phyloP scores from a whole-genome alignment of 2,888 invertebrate genomes.

The Nymphalis polychloros region DNA sequence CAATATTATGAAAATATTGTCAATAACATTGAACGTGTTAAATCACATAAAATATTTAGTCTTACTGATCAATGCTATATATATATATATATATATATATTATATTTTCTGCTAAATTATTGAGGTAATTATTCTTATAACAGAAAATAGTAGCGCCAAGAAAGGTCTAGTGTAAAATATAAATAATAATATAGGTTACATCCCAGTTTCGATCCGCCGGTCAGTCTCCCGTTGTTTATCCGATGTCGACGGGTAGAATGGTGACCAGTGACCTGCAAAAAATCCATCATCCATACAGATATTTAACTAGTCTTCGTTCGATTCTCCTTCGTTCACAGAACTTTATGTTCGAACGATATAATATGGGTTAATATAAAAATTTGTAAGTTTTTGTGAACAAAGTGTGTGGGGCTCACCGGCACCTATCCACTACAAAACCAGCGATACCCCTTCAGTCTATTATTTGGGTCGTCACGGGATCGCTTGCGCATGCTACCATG shows the following conservation, averaged over 20 bases:
- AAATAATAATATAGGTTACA: background rate
- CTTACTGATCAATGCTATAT: no score
- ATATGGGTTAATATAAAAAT: background rate
- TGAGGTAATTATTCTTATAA: background rate
- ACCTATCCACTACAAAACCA: no score
- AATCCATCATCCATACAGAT: background rate
- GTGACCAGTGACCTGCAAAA: slow-evolving; percentile 3
- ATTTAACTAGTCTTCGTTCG: background rate
- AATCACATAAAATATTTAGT: no score
- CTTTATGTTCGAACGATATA: background rate
- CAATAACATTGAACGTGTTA: no score
- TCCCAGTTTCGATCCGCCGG: background rate
- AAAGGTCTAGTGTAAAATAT: background rate
- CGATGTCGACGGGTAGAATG: background rate
- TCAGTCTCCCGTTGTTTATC: background rate
- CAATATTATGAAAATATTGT: no score
- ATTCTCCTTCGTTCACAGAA: background rate
- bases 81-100: no score
- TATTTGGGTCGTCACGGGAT: no score
- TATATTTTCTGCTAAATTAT: no score
- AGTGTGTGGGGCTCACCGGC: no score
- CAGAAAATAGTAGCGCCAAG: background rate
- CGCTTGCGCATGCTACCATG: no score
- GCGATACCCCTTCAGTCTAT: no score
- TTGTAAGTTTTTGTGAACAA: background rate